Base-by-base conservation (phyloP, 2,888 invertebrate species). In the Poecilus cupreus region DNA sequence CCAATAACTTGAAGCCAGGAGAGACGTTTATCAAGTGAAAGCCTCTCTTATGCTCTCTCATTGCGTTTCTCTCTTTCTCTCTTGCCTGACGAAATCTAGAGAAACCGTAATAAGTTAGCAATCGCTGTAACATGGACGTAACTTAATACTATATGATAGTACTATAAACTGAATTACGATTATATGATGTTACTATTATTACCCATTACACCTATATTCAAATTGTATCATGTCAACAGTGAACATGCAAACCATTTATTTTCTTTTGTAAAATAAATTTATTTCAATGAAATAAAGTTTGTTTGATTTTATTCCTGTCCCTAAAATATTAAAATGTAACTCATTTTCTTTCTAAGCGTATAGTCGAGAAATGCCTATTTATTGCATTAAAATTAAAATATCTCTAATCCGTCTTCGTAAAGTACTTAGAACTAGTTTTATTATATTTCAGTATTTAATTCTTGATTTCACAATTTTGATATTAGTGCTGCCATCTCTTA, bases 261-360 rank as follows among this genome's bases (percentile, higher is more conserved):
- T 79, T 79, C 51, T 70, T 79, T 79, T 79, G 49, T 78, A 78
- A 78, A 79, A 79, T 79, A 79, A 79, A 79, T 70, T 79, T 64
- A 79, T 79, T 79, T 68, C 57, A 76, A 57, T 76, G 57, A 76
- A 72, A 72, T 51, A 1, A 18, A 2, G 8, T 51, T 10, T 51
- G 2, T 8, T 22, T 18, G n/a, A 43, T 11, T 3, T 4, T 43
- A 32, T 32, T 32, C 8, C 54, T 20, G 1, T 54, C 22, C 32
- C 32, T n/a, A n/a, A n/a, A n/a, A n/a, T n/a, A n/a, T n/a, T n/a
- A n/a, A n/a, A n/a, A n/a, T n/a, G n/a, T n/a, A n/a, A n/a, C n/a
- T n/a, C n/a, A n/a, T n/a, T n/a, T n/a, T n/a, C n/a, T n/a, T n/a
- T n/a, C n/a, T n/a, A n/a, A n/a, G n/a, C n/a, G n/a, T n/a, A n/a